Evolutionary conservation across 2,113 vertebrate genomes (phyloP).

Genomic region (Heptranchias perlo): DNA sequence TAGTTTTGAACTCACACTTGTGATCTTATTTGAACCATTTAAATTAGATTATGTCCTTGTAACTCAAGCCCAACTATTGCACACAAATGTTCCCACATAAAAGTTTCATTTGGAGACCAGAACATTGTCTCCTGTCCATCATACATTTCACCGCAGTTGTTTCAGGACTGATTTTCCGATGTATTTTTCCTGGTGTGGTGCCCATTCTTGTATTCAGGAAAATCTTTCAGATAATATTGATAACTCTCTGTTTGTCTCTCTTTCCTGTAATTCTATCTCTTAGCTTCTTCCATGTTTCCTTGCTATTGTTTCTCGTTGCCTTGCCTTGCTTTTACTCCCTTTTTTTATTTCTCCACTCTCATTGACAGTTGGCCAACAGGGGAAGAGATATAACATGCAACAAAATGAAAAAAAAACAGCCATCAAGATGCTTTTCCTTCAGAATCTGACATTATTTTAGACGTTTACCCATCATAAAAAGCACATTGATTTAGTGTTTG

Average conservation of each 20-base stretch:
- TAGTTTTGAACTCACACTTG: background rate
- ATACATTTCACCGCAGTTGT: background rate
- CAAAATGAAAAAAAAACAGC: no score
- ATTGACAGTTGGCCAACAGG: no score
- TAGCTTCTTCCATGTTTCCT: background rate
- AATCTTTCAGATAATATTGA: background rate
- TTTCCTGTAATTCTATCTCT: background rate
- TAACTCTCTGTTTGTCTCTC: background rate
- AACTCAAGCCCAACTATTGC: background rate
- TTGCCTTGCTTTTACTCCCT: no score
- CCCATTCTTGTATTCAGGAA: background rate
- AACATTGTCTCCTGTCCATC: background rate
- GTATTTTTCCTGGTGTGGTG: background rate
- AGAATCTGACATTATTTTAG: background rate
- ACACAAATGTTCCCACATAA: background rate
- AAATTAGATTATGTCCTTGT: background rate
- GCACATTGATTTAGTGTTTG: background rate
- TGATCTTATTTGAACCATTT: background rate
- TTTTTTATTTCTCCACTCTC: no score
- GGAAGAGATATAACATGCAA: no score
- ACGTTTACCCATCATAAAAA: background rate
- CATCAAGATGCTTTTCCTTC: background rate
- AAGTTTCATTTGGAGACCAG: background rate
- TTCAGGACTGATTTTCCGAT: background rate
- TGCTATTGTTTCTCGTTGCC: background rate